Conservation (phyloP, 2,113 vertebrate species). For the Anhinga anhinga region DNA sequence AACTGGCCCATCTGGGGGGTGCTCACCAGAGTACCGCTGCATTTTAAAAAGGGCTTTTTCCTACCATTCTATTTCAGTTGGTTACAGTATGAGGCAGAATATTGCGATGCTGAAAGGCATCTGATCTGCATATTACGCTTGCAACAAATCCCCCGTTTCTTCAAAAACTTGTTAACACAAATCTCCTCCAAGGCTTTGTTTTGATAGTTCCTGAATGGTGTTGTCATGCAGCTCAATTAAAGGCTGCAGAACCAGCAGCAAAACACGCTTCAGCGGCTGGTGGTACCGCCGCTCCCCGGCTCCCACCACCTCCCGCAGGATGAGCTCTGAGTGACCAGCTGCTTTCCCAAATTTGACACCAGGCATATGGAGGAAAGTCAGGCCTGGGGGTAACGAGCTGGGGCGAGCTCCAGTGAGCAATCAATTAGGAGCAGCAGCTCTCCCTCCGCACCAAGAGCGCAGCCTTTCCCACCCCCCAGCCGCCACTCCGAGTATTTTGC, state of each 20-base stretch:
- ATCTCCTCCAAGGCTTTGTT: conserved; percentile 70
- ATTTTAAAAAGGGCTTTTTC: conserved; percentile 11
- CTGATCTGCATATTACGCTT: background rate
- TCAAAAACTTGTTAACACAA: conserved; percentile 58
- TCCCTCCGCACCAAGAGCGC: conserved; percentile 22
- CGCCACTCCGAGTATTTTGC: conserved; percentile 5
- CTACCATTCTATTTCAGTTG: background rate
- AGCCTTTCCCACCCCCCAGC: conserved; percentile 62
- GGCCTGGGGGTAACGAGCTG: conserved; percentile 69
- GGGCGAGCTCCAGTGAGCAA: conserved; percentile 73
- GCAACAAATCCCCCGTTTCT: conserved; percentile 37
- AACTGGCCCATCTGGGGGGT: background rate
- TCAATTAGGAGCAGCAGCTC: conserved; percentile 74
- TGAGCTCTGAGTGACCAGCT: conserved; percentile 74
- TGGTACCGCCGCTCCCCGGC: background rate
- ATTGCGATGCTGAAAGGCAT: background rate
- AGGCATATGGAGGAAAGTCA: conserved; percentile 73
- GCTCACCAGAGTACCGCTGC: background rate
- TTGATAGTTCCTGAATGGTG: conserved; percentile 64
- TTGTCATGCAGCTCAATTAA: conserved; percentile 68
- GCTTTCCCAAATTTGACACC: conserved; percentile 76
- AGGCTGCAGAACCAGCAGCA: conserved; percentile 64
- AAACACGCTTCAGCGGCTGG: conserved; percentile 24
- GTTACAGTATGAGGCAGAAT: background rate
- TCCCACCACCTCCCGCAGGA: conserved; percentile 63